Percentiles rank a stretch among this genome's conserved stretches.
Evolutionary conservation across 2,113 vertebrate species (phyloP).

Genomic region (Saccopteryx bilineata): DNA sequence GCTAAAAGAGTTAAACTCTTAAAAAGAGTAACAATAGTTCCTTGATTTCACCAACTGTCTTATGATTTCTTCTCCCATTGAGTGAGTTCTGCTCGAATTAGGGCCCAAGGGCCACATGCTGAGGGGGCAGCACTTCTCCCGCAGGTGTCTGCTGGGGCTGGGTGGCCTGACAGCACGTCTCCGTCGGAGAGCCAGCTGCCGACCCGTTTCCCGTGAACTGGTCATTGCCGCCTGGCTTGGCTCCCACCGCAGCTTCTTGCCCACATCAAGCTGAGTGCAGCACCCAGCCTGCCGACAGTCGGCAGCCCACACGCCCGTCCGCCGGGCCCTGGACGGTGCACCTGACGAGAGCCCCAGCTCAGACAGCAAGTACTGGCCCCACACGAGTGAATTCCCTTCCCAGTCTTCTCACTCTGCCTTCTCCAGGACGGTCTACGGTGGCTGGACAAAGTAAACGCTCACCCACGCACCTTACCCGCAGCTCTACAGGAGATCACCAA

Average conservation of each 20-base stretch:
- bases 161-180: no score
- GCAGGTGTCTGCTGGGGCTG: no score
- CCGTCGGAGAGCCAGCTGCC: no score
- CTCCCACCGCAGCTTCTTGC: not conserved
- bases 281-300: not conserved
- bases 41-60: not conserved
- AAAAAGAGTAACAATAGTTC: not conserved
- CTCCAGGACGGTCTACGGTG: not conserved
- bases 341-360: not conserved
- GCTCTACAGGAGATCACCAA: not conserved
- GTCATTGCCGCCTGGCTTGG: accelerated
- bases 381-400: not conserved
- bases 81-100: not conserved
- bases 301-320: accelerated
- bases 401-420: not conserved
- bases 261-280: not conserved
- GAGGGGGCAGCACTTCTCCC: not conserved
- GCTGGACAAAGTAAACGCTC: no score
- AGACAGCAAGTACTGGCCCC: not conserved
- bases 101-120: not conserved
- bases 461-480: not conserved
- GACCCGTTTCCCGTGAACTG: not conserved
- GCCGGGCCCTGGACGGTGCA: not conserved
- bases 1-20: not conserved
- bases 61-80: not conserved